Percentiles rank a stretch among this genome's conserved stretches.
phyloP scores from a whole-genome alignment of 2,797 vertebrate species.

The Clamator glandarius region DNA sequence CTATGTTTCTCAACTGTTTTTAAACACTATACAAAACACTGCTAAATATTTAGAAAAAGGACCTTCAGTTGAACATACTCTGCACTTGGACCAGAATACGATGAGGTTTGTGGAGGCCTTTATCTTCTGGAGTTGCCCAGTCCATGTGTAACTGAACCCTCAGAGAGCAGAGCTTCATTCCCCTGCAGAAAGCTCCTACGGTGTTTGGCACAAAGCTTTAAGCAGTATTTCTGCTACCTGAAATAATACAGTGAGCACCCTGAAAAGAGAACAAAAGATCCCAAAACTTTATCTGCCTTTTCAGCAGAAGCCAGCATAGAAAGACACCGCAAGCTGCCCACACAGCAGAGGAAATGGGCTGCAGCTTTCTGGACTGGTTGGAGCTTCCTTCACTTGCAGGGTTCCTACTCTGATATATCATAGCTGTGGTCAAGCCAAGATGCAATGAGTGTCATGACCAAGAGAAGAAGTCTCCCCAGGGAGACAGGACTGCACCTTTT shows the following conservation, averaged over 20 bases:
- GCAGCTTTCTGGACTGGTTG: neutral
- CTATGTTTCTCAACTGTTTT: neutral
- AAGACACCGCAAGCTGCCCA: neutral
- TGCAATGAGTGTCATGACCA: neutral
- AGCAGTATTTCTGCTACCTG: neutral
- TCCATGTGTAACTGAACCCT: neutral
- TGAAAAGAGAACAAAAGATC: neutral
- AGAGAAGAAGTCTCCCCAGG: neutral
- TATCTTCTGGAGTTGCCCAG: neutral
- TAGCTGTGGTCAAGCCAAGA: neutral
- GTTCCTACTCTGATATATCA: neutral
- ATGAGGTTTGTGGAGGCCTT: neutral
- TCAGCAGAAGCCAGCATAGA: neutral
- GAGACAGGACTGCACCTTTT: neutral
- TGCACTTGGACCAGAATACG: neutral
- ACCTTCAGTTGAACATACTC: neutral
- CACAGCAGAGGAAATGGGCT: fast-evolving
- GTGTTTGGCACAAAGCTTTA: neutral
- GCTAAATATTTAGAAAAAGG: neutral
- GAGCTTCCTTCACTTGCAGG: neutral
- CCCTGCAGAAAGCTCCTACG: neutral
- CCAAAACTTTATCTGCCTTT: neutral
- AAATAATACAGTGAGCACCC: neutral
- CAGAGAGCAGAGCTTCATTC: neutral
- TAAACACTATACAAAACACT: neutral